Evolutionary conservation across 2,888 invertebrate species (phyloP).

Genomic region (Heliconius hortense): DNA sequence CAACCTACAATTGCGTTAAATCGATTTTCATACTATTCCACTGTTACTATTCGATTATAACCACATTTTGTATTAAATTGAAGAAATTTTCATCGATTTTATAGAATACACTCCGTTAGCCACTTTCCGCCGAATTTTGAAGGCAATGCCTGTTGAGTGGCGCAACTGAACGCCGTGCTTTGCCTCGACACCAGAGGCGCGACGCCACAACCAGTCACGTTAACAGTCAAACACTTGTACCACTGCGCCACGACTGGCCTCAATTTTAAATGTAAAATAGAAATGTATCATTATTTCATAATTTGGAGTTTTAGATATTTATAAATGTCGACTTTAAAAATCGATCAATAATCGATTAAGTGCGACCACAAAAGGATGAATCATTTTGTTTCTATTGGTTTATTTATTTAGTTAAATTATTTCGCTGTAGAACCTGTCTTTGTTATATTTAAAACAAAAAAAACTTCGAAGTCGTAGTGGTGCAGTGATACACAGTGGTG

Average conservation of each 20-base stretch:
- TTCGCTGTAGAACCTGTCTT: too few species aligned
- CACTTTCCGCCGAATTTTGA: too few species aligned
- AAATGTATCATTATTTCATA: not conserved
- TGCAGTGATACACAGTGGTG: too few species aligned
- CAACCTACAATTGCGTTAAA: conserved; percentile 10
- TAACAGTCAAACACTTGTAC: too few species aligned
- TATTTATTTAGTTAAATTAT: not conserved
- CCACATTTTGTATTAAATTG: conserved; percentile 5
- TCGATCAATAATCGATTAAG: not conserved
- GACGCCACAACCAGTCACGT: too few species aligned
- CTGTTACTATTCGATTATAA: conserved; percentile 10
- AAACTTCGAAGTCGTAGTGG: too few species aligned
- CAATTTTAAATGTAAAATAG: not conserved
- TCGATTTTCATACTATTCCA: not conserved
- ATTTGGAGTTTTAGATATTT: not conserved
- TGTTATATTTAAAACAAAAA: too few species aligned
- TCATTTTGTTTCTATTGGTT: conserved; percentile 1
- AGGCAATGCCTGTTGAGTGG: too few species aligned
- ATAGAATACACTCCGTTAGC: not conserved
- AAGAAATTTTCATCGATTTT: not conserved
- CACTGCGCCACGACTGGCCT: too few species aligned
- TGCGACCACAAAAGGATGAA: not conserved
- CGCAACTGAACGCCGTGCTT: too few species aligned
- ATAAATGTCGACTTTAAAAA: not conserved
- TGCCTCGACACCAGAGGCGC: too few species aligned